Base-by-base conservation (phyloP, 2,113 vertebrate genomes). In the Polypterus senegalus region DNA sequence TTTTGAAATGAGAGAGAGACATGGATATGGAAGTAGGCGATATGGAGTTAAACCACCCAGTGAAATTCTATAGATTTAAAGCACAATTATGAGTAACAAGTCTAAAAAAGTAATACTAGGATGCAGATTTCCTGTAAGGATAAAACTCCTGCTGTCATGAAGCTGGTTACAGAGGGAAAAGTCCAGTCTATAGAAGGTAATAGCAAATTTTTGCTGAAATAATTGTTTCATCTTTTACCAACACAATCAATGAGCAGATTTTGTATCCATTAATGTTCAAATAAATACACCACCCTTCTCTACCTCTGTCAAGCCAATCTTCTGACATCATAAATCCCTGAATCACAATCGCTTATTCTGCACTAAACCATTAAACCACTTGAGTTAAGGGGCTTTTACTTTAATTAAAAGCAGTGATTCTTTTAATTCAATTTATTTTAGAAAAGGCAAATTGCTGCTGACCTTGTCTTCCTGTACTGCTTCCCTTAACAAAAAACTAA, bases 351-450 rank as follows among this genome's bases (percentile, higher is more conserved):
- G 74, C 51, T 63, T 60, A 69, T 67, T 65, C 63, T 57, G 68
- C 62, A 51, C 51, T 70, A 74, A 70, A 71, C 60, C 61, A 62
- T 73, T 65, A 71, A 68, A 70, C 67, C 61, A 71, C 71, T 71
- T 67, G 81, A 80, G 75, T 66, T 81, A 67, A 47, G 79, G 70
- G 78, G 84, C 82, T 91, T 89, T 91, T 82, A 88, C 87, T 86
- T 83, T 89, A 89, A 93, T 92, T 91, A 89, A 89, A 91, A 82
- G 72, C 81, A 86, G 87, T 75, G 74, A 87, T 87, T 82, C 76
- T 77, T 70, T 80, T 83, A 70, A 76, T 83, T 79, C 80, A 66
- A 85, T 79, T 87, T 82, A 77, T 69, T 65, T 70, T 80, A 74
- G 71, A 68, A 76, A 71, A 62, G 77, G 64, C 67, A 70, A 81